These are phyloP conservation scores for Proisotoma minuta DNA, from an alignment of 2,888 invertebrate genomes.

Conservation along the genomic window DNA sequence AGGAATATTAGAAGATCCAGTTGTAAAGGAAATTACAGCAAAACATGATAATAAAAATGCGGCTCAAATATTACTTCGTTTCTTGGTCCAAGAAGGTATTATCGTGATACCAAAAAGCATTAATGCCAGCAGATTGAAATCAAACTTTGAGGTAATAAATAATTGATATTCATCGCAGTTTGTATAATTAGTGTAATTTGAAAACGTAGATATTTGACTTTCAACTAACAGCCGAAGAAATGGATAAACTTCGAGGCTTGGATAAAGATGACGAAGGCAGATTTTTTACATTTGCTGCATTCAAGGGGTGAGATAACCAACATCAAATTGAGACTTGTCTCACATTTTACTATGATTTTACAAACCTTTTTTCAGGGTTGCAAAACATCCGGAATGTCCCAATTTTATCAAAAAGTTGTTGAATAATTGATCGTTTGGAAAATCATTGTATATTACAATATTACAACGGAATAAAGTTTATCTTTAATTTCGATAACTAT, in stretches of 20 bases:
- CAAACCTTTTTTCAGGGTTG: neutral
- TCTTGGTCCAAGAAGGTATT: constrained; percentile 65
- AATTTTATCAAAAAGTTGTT: constrained; percentile 5
- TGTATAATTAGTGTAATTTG: neutral
- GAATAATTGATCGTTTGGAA: too few relatives aligned
- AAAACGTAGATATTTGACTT: constrained; percentile 61
- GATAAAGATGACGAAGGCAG: constrained; percentile 57
- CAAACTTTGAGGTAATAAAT: constrained; percentile 5
- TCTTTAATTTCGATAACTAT: too few relatives aligned
- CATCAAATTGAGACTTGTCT: too few relatives aligned
- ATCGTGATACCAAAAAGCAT: constrained; percentile 80
- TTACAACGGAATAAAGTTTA: too few relatives aligned
- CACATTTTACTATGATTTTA: neutral
- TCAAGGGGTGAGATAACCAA: constrained; percentile 30
- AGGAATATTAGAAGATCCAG: constrained; percentile 48
- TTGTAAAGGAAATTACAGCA: constrained; percentile 50
- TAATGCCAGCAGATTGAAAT: constrained; percentile 58
- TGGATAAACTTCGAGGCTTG: constrained; percentile 58
- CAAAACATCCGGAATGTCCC: constrained; percentile 9
- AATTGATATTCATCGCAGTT: neutral
- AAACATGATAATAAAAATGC: constrained; percentile 64
- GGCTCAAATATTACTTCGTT: constrained; percentile 71
- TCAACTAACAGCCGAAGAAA: constrained; percentile 60
- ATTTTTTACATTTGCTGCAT: constrained; percentile 17
- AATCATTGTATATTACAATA: too few relatives aligned